Conservation (phyloP, 53 echinoderm and acorn worm genomes). For the Zoroaster sp. region DNA sequence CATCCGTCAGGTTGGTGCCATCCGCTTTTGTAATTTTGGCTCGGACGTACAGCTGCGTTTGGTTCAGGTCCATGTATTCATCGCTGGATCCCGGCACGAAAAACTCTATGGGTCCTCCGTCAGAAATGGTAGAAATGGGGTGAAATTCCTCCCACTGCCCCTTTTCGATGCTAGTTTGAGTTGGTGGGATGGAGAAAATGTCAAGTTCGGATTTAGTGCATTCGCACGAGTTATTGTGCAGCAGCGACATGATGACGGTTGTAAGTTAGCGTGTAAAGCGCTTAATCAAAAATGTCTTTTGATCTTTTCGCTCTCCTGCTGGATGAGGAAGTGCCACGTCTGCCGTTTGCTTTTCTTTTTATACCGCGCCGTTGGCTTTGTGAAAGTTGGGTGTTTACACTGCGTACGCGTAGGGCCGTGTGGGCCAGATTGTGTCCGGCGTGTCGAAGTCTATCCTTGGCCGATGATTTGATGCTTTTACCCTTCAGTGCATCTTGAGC, state of each 20-base stretch:
- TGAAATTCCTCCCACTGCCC: slow-evolving; percentile 67
- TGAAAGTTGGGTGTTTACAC: background rate
- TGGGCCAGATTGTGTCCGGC: slow-evolving; percentile 42
- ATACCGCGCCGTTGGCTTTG: background rate
- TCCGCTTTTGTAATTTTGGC: slow-evolving; percentile 31
- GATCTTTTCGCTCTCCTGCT: slow-evolving; percentile 29
- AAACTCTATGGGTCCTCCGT: slow-evolving; percentile 42
- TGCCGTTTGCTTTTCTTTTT: slow-evolving; percentile 52
- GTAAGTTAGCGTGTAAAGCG: background rate
- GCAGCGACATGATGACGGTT: slow-evolving; percentile 62
- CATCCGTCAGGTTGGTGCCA: slow-evolving; percentile 12
- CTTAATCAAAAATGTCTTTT: slow-evolving; percentile 50
- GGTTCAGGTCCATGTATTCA: slow-evolving; percentile 29
- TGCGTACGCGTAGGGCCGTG: background rate
- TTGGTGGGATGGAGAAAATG: slow-evolving; percentile 69
- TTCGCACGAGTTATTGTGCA: slow-evolving; percentile 76
- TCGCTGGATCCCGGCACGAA: slow-evolving; percentile 27
- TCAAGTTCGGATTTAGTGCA: slow-evolving; percentile 76
- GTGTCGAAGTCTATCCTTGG: background rate
- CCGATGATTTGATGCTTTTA: slow-evolving; percentile 25
- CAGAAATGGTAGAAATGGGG: slow-evolving; percentile 58
- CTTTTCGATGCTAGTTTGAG: slow-evolving; percentile 68
- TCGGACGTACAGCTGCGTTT: slow-evolving; percentile 40
- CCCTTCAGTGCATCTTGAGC: slow-evolving; percentile 55
- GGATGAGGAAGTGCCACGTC: background rate